Evolutionary conservation across 2,888 invertebrate genomes (phyloP).

Genomic region (Orchestes rusci): DNA sequence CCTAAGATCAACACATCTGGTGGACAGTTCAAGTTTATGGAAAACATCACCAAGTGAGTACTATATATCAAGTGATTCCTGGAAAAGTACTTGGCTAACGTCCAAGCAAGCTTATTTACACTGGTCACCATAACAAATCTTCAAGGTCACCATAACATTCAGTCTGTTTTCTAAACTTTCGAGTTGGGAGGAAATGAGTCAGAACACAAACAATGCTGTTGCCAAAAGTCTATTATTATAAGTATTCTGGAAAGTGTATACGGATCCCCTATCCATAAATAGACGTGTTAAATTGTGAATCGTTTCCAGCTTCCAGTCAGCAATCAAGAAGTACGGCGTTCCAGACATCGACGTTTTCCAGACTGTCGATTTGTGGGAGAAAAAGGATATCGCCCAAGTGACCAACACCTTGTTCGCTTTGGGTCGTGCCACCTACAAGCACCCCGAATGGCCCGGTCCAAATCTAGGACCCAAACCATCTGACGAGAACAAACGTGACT

Average conservation of each 20-base stretch:
- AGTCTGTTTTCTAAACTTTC: too few species aligned
- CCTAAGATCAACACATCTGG: conserved; percentile 88
- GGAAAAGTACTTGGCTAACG: neutral
- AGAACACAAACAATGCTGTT: too few species aligned
- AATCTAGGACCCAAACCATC: conserved; percentile 90
- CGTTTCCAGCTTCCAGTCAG: conserved; percentile 70
- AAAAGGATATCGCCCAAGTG: conserved; percentile 82
- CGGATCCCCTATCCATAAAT: too few species aligned
- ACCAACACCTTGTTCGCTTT: conserved; percentile 79
- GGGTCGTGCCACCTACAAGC: conserved; percentile 52
- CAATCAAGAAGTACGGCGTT: conserved; percentile 82
- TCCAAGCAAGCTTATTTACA: too few species aligned
- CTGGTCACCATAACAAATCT: too few species aligned
- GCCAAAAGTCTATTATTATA: too few species aligned
- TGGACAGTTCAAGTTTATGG: conserved; percentile 99
- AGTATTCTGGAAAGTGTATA: too few species aligned
- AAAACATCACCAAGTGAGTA: conserved; percentile 92
- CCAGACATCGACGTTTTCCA: conserved; percentile 90
- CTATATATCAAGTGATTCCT: neutral
- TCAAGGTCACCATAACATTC: too few species aligned
- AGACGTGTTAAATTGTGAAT: too few species aligned
- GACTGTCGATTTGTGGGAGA: conserved; percentile 94
- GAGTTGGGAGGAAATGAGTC: too few species aligned
- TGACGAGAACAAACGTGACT: conserved; percentile 90
- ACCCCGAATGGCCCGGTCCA: conserved; percentile 56